A percentile compares a stretch with the other conserved stretches of the same genome.
Evolutionary conservation across 2,113 vertebrate genomes (phyloP).

Genomic region (Notothenia rossii): DNA sequence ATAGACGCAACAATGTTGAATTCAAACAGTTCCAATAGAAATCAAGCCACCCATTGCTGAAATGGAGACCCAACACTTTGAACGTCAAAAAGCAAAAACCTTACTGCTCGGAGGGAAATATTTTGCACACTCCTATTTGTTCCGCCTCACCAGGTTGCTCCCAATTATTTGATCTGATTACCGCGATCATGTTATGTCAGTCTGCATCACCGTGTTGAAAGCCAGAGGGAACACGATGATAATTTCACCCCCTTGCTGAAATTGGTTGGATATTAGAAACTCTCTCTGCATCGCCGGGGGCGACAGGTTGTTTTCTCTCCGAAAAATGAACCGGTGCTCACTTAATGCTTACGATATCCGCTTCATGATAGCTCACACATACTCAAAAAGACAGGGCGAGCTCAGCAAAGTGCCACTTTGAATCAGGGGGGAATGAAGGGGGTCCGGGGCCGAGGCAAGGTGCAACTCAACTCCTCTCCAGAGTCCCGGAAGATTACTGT

Average conservation of each 20-base stretch:
- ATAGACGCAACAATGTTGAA: too few relatives aligned
- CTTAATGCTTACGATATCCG: slow-evolving; percentile 54
- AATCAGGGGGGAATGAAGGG: slow-evolving; percentile 32
- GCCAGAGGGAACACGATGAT: slow-evolving; percentile 4
- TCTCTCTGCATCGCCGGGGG: slow-evolving; percentile 13
- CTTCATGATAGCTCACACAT: slow-evolving; percentile 17
- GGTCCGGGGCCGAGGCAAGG: slow-evolving; percentile 17
- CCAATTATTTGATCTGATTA: slow-evolving; percentile 42
- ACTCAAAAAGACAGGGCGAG: slow-evolving; percentile 34
- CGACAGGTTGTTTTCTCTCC: background rate
- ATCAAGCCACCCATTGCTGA: too few relatives aligned
- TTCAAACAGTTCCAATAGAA: too few relatives aligned
- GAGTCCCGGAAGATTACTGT: slow-evolving; percentile 10
- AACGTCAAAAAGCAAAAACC: too few relatives aligned
- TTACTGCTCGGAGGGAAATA: too few relatives aligned
- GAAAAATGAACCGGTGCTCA: slow-evolving; percentile 24
- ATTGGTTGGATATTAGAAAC: slow-evolving; percentile 24
- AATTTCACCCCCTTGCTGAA: slow-evolving; percentile 24
- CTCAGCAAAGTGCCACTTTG: slow-evolving; percentile 72
- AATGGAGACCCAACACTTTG: too few relatives aligned
- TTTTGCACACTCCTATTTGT: background rate
- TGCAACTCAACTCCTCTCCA: slow-evolving; percentile 21
- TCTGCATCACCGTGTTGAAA: background rate
- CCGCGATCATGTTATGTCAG: slow-evolving; percentile 33
- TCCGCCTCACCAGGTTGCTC: slow-evolving; percentile 14